These are phyloP conservation scores for Nettapus auritus DNA, from an alignment of 2,113 vertebrate species.

Conservation along the genomic window DNA sequence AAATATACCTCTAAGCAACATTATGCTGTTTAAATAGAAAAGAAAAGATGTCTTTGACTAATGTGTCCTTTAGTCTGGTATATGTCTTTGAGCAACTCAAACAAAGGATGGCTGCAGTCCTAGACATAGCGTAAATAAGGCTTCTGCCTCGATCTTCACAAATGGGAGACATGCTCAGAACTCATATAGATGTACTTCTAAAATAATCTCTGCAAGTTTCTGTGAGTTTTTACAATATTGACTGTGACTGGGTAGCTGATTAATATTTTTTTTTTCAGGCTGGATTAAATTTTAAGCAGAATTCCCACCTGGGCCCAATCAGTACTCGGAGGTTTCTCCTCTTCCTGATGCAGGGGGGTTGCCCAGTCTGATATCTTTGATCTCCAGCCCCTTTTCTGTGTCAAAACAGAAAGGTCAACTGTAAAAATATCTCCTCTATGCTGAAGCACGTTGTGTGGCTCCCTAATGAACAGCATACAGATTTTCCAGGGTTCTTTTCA, in stretches of 20 bases:
- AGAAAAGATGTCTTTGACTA: background rate
- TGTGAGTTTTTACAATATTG: background rate
- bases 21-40: background rate
- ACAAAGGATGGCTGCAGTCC: slow-evolving; percentile 49
- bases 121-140: slow-evolving; percentile 57
- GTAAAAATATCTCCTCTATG: background rate
- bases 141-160: slow-evolving; percentile 34
- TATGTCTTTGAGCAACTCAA: slow-evolving; percentile 16
- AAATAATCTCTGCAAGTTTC: background rate
- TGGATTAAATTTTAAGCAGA: background rate
- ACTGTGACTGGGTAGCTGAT: background rate
- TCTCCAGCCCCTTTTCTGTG: background rate
- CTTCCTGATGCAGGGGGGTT: background rate
- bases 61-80: slow-evolving; percentile 1
- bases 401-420: background rate
- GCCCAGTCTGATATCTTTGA: background rate
- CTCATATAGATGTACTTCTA: background rate
- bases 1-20: background rate
- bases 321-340: background rate
- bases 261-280: background rate
- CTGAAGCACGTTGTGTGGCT: background rate
- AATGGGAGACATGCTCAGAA: background rate
- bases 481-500: background rate
- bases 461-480: background rate
- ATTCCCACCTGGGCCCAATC: background rate